Base-by-base conservation (phyloP, 1,140 invertebrate species). In the Caerostris extrusa region DNA sequence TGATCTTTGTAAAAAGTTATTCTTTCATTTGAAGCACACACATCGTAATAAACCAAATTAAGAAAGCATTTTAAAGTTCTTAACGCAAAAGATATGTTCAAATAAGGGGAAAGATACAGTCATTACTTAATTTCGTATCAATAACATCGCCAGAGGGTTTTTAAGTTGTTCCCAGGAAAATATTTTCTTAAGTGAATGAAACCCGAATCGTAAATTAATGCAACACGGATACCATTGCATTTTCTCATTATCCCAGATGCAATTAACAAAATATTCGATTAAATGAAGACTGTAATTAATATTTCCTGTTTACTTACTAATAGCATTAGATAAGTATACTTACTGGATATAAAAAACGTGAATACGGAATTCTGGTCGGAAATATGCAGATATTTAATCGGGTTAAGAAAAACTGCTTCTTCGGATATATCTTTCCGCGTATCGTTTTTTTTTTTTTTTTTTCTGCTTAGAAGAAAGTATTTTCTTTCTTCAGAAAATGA, bases 381-480 rank as follows among this genome's bases (percentile, higher is more conserved):
- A 77, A 77, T 77, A 77, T 77, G 34, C 71, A 77, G 71, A 77
- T 77, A 77, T 77, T 67, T 77, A 77, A 77, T 53, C 19, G 8
- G 12, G 34, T 34, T 12, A 3, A 50, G 8, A 77, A 77, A 77
- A 77, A 77, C 34, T 77, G 34, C 50, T 53, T 77, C 50, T 77
- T 53, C 8, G 2, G 10, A 53, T 53, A 77, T 53, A 8, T 77
- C 8, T 77, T 77, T 34, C 7, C 4, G 34, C 53, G 5, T 50
- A 7, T 71, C 50, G 7, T 53, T 50, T 50, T 10, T 50, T 34
- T 34, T 71, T 34, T 53, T 50, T 50, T 10, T 50, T 53, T 34
- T 77, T 8, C 0, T 53, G 71, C 1, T 0, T 12, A 5, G 12
- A 77, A 12, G 67, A 8, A 7, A 71, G 6, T 67, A 34, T 34